Evolutionary conservation across 2,888 invertebrate genomes (phyloP), one percentile per base, ranked within the genome.

Genomic region (Eustalomyia histrio): DNA sequence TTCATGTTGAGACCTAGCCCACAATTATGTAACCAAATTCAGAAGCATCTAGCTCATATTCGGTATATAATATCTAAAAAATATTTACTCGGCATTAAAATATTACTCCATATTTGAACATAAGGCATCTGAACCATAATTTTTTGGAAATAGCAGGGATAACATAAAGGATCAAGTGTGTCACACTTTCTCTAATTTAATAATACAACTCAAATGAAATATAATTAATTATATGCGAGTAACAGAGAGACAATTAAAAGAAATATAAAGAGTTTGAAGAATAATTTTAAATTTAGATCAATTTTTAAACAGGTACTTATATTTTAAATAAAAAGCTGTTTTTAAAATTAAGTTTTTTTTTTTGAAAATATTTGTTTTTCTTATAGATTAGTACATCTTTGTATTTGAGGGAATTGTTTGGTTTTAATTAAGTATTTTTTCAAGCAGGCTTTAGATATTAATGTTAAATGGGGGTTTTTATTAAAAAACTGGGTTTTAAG

Each of bases 261-360:
- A 39, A 39, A 39, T 29, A 39, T 12, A 39, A 12, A 12, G 39
- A 12, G 6, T 39, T 39, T 39, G 2, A 39, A 12, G 39, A 39
- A 39, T 5, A 9, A n/a, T 17, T 21, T 29, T 58, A 64, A 39
- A 5, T 69, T 61, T 47, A 58, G 63, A 63, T 64, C 8, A 74
- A 69, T 64, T 76, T 67, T 57, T 71, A 65, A 76, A 76, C 80
- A 81, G 80, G 80, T 81, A 81, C 80, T 53, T 78, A 76, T 81
- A 81, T 81, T 81, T 76, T 35, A 73, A 80, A 76, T 21, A 52
- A 63, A 81, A 76, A 72, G 55, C 65, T 24, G 4, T 24, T 72
- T 72, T 33, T 0, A 78, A 71, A 17, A 39, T 12, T 4, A 17
- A 58, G 5, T 5, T 63, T 47, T 17, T 47, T 17, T 50, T 0